Evolutionary conservation across 2,797 vertebrate genomes (phyloP), one percentile per base, ranked within the genome.

Genomic region (Rhynchonycteris naso): DNA sequence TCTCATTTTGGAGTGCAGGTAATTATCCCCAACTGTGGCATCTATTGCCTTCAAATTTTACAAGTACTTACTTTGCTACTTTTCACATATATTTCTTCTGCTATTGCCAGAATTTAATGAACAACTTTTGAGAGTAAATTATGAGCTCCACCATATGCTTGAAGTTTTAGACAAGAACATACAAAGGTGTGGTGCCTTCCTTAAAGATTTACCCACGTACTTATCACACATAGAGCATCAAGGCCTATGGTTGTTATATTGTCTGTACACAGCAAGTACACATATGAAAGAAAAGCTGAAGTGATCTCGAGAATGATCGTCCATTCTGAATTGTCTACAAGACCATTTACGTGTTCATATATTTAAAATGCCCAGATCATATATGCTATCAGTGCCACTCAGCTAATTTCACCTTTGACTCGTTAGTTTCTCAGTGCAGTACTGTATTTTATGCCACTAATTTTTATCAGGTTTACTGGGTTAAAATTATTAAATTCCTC

Each of bases 401-500:
- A 12, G 26, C 21, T 80, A 43, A 71, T 47, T 76, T 68, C 47
- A 74, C 65, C 65, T 75, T 84, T 8, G n/a, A 59, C 65, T 95
- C 75, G n/a, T 89, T 76, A 74, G 35, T 13, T 91, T 16, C 33
- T 69, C n/a, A 24, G 19, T 78, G 16, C 12, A 38, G 30, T 54
- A n/a, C 15, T 69, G 26, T 28, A 13, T 81, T 65, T 33, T 72
- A 47, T 91, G 74, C 26, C 59, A 71, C 22, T 69, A 16, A 24
- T 65, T 93, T 95, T 85, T 69, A 89, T 68, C 82, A 88, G 81
- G 47, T 88, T 81, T 80, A 66, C 52, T 66, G 8, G 28, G 22
- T 59, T 59, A 65, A 89, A 50, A 47, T 69, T 38, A 84, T 59
- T 75, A 91, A 52, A 50, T 69, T 71, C 14, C 38, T 93, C n/a